phyloP scores from a whole-genome alignment of 2,888 invertebrate species.

The Vanessa cardui region DNA sequence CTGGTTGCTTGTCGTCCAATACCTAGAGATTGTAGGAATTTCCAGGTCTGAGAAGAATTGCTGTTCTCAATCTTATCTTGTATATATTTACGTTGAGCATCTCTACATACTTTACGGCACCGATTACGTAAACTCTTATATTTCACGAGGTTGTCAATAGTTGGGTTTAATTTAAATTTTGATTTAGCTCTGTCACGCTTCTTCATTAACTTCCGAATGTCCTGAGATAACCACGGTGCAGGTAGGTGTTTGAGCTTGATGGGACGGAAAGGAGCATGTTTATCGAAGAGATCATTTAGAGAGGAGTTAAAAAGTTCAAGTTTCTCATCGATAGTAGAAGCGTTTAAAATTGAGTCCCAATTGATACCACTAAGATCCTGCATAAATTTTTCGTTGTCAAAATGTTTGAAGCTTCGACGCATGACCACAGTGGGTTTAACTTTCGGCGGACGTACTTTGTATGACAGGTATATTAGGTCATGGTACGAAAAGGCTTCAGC shows the following conservation, averaged over 20 bases:
- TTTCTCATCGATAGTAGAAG: too few relatives aligned
- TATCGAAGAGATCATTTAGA: neutral
- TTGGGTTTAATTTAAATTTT: conserved; percentile 9
- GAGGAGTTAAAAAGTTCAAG: too few relatives aligned
- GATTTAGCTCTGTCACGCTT: conserved; percentile 8
- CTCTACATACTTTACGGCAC: neutral
- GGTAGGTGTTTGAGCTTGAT: neutral
- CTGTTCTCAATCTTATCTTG: neutral
- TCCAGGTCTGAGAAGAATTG: conserved; percentile 52
- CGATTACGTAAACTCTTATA: conserved; percentile 9
- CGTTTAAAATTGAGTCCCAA: too few relatives aligned
- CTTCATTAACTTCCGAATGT: neutral
- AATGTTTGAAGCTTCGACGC: too few relatives aligned
- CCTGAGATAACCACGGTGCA: conserved; percentile 2
- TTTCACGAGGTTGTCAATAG: conserved; percentile 3
- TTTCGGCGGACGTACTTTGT: too few relatives aligned
- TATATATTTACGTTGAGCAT: conserved; percentile 8
- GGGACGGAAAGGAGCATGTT: conserved; percentile 1
- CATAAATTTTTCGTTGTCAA: too few relatives aligned
- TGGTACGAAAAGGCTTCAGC: too few relatives aligned
- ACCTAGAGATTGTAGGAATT: neutral
- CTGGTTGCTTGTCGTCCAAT: neutral
- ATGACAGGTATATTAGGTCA: too few relatives aligned
- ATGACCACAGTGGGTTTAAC: too few relatives aligned
- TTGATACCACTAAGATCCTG: too few relatives aligned